A percentile compares a stretch with the other conserved stretches of the same genome.
Evolutionary conservation across 1,140 invertebrate genomes (phyloP).

Genomic region (Mizuhopecten yessoensis): DNA sequence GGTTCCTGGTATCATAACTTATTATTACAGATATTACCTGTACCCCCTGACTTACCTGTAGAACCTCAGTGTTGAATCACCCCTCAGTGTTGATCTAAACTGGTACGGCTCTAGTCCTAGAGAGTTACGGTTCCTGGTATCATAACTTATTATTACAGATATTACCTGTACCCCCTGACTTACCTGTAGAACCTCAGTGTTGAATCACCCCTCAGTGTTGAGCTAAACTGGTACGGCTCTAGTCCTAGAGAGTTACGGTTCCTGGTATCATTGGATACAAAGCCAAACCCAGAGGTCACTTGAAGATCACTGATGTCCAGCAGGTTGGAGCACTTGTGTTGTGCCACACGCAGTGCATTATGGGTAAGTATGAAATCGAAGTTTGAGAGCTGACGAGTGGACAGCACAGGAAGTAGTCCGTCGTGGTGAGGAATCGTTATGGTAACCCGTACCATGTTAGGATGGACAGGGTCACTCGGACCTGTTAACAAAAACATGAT

Average conservation of each 20-base stretch:
- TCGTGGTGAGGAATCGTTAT: constrained; percentile 83
- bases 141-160: no score
- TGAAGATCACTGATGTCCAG: constrained; percentile 71
- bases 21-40: no score
- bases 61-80: no score
- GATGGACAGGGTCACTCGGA: constrained; percentile 75
- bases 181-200: constrained; percentile 81
- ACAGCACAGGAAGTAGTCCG: constrained; percentile 83
- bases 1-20: no score
- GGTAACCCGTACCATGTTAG: constrained; percentile 80
- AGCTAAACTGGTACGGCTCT: constrained; percentile 81
- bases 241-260: constrained; percentile 71
- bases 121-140: no score
- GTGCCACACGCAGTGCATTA: constrained; percentile 78
- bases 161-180: constrained; percentile 11
- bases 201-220: constrained; percentile 72
- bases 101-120: no score
- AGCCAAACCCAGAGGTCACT: constrained; percentile 74
- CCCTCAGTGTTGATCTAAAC: no score
- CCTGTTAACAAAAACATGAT: constrained; percentile 72
- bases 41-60: no score
- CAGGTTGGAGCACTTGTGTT: constrained; percentile 83
- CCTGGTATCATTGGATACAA: constrained; percentile 78
- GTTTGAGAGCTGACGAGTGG: constrained; percentile 82
- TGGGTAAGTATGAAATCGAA: constrained; percentile 82